These are phyloP conservation scores for Salticus scenicus DNA, from an alignment of 2,888 invertebrate species.

Conservation along the genomic window DNA sequence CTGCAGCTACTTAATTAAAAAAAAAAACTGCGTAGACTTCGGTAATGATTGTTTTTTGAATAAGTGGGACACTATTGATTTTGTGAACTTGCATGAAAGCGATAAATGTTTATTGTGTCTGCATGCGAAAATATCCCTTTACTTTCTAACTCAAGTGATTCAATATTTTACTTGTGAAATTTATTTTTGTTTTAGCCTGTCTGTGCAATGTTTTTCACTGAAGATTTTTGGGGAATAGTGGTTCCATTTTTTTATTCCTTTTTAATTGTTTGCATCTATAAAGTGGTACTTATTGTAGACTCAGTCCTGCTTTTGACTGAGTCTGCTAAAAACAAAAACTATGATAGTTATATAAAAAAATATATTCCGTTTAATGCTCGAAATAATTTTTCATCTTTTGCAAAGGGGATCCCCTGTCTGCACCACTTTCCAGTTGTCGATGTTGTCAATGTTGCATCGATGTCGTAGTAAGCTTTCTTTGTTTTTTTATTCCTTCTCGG, in stretches of 20 bases:
- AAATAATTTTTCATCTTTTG: not conserved
- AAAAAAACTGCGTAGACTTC: too few species aligned
- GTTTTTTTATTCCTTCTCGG: slow-evolving; percentile 10
- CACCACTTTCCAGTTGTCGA: slow-evolving; percentile 19
- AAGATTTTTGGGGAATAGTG: not conserved
- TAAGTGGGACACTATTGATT: not conserved
- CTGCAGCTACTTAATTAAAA: too few species aligned
- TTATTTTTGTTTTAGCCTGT: not conserved
- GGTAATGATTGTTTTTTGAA: too few species aligned
- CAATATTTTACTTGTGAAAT: not conserved
- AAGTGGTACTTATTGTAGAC: not conserved
- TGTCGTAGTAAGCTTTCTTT: slow-evolving; percentile 20
- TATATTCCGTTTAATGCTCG: too few species aligned
- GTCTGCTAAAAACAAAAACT: too few species aligned
- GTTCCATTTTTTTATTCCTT: not conserved
- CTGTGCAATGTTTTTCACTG: not conserved
- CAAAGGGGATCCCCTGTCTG: not conserved
- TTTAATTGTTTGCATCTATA: not conserved
- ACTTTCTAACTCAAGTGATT: too few species aligned
- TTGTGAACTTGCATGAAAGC: not conserved
- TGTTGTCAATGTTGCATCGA: slow-evolving; percentile 21
- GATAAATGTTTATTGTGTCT: not conserved
- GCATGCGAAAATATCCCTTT: not conserved
- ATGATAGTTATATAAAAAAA: too few species aligned
- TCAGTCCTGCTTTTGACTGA: not conserved